Base-by-base conservation (phyloP, 1,140 invertebrate species). In the Meteorus sp. region DNA sequence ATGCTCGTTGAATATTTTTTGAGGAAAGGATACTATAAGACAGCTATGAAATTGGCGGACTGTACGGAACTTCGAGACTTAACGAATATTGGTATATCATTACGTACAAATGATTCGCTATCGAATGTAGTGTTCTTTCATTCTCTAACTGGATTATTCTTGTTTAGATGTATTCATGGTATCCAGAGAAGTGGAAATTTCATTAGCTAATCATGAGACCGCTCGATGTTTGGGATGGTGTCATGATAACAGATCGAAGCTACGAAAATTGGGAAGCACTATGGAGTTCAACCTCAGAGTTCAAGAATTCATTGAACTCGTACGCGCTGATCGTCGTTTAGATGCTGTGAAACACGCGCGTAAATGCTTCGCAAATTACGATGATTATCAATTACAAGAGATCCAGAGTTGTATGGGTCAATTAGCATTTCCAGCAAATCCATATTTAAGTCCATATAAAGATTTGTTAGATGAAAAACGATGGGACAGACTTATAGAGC, bases 1-100 rank as follows among this genome's bases (percentile, higher is more conserved):
- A 93, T 98, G 89, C 81, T 99, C 8, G 93, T 98, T 11, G 97
- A 99, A 76, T 96, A 98, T 79, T 93, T 97, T 68, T 83, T 98
- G n/a, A 83, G 95, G 55, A 90, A 92, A 75, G 96, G 97, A 0
- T 98, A 95, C 77, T 99, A 99, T 72, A 91, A 93, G 70, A 92
- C 94, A 1, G 96, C 96, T 2, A 87, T 90, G 55, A 86, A 88
- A 69, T 76, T 98, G 11, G 93, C 94, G 0, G 88, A 93, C 44
- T 86, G 88, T 48, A 89, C 90, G 1, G 87, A 89, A 52, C 86
- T 98, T 13, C 85, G 92, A 73, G 91, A 95, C 69, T 82, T 97
- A 37, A 97, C 94, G 29, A 98, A 99, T 81, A 91, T 96, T 68
- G 89, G 88, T 88, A 74, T 72, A n/a, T 41, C 52, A n/a, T 60